phyloP scores from a whole-genome alignment of 37 sponge, comb jelly and placozoan species.

The Cliona cf. orientalis region DNA sequence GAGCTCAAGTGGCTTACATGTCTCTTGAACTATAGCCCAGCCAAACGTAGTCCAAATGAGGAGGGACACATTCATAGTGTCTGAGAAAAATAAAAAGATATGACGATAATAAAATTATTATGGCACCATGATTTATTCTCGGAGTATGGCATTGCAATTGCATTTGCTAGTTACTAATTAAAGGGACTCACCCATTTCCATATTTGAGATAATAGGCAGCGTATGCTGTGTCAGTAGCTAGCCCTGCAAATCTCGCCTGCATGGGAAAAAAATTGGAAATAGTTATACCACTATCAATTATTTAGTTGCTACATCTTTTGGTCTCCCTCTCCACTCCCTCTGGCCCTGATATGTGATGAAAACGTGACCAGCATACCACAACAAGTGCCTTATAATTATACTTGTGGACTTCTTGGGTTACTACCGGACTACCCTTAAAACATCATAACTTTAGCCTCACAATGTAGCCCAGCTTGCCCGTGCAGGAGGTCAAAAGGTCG shows the following conservation, averaged over 20 bases:
- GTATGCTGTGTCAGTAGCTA: constrained; percentile 47
- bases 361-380: too few species aligned
- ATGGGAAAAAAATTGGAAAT: background rate
- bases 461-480: constrained; percentile 39
- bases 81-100: constrained; percentile 4
- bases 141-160: too few species aligned
- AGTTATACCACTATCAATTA: background rate
- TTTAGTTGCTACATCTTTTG: too few species aligned
- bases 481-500: constrained; percentile 12
- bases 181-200: constrained; percentile 25
- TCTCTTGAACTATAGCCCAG: constrained; percentile 56
- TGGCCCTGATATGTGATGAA: too few species aligned
- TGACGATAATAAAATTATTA: background rate
- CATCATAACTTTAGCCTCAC: background rate
- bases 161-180: background rate
- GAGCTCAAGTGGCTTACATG: too few species aligned
- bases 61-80: constrained; percentile 30
- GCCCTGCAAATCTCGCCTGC: constrained; percentile 50
- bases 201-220: constrained; percentile 35
- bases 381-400: too few species aligned
- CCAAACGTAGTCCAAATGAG: constrained; percentile 55
- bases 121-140: too few species aligned
- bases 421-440: background rate
- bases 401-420: background rate
- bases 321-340: too few species aligned